These are phyloP conservation scores for Neria commutata DNA, from an alignment of 2,888 invertebrate species.

Conservation along the genomic window DNA sequence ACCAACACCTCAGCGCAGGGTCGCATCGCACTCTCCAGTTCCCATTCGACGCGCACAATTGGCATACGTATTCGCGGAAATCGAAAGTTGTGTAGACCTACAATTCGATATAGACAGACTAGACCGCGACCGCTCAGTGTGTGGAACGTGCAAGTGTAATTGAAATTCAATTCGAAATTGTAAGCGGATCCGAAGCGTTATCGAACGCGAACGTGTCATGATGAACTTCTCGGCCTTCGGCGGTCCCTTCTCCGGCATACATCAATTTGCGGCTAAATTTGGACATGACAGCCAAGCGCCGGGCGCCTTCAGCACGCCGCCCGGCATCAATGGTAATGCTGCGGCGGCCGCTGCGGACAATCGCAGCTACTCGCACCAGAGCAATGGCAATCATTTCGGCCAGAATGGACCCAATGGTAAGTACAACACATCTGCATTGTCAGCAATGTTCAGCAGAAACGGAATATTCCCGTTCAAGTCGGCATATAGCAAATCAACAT, in stretches of 20 bases:
- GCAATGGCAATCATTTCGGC: slow-evolving; percentile 62
- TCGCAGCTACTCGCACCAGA: slow-evolving; percentile 62
- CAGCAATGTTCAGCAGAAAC: neutral
- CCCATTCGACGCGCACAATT: slow-evolving; percentile 33
- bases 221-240: slow-evolving; percentile 63
- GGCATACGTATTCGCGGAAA: slow-evolving; percentile 24
- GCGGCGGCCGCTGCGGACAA: slow-evolving; percentile 51
- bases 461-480: neutral
- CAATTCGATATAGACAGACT: slow-evolving; percentile 4
- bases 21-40: slow-evolving; percentile 12
- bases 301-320: slow-evolving; percentile 60
- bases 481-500: slow-evolving; percentile 3
- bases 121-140: slow-evolving; percentile 29
- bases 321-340: slow-evolving; percentile 53
- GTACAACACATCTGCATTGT: slow-evolving; percentile 33
- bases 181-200: slow-evolving; percentile 4
- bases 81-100: slow-evolving; percentile 36
- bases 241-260: slow-evolving; percentile 62
- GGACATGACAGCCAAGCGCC: slow-evolving; percentile 59
- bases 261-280: slow-evolving; percentile 63
- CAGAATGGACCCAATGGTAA: slow-evolving; percentile 62
- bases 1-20: slow-evolving; percentile 14
- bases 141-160: slow-evolving; percentile 19
- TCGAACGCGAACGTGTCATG: slow-evolving; percentile 45
- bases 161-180: neutral